Percentiles rank a stretch among this genome's conserved stretches.
phyloP scores from a whole-genome alignment of 2,113 vertebrate genomes.

The Thamnophis sirtalis region DNA sequence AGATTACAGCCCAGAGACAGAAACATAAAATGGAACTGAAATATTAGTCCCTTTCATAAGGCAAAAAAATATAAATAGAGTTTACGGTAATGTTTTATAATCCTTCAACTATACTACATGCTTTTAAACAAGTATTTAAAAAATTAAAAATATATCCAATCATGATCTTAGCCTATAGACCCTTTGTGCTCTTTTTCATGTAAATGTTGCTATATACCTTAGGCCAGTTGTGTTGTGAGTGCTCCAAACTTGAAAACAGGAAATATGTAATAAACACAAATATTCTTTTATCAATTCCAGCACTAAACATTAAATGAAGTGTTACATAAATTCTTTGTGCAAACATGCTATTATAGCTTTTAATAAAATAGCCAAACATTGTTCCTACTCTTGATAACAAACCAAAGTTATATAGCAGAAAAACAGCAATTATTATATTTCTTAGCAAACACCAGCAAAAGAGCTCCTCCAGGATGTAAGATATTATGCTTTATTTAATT shows the following conservation, averaged over 20 bases:
- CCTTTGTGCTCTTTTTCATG: background rate
- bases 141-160: background rate
- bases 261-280: background rate
- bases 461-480: constrained; percentile 5
- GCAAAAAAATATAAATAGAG: constrained; percentile 20
- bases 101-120: constrained; percentile 3
- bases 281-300: background rate
- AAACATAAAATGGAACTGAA: constrained; percentile 47
- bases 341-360: too few relatives aligned
- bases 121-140: constrained; percentile 9
- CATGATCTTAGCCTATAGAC: background rate
- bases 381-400: background rate
- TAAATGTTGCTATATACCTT: background rate
- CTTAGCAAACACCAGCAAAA: constrained; percentile 1
- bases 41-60: constrained; percentile 40
- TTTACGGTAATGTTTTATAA: constrained; percentile 19
- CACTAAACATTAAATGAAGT: background rate
- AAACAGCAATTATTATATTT: background rate
- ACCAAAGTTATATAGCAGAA: constrained; percentile 25
- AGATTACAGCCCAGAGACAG: constrained; percentile 62
- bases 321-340: background rate
- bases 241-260: background rate
- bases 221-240: background rate
- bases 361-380: background rate
- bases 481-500: background rate